Base-by-base conservation (phyloP, 1,140 invertebrate genomes). In the Drusus annulatus region DNA sequence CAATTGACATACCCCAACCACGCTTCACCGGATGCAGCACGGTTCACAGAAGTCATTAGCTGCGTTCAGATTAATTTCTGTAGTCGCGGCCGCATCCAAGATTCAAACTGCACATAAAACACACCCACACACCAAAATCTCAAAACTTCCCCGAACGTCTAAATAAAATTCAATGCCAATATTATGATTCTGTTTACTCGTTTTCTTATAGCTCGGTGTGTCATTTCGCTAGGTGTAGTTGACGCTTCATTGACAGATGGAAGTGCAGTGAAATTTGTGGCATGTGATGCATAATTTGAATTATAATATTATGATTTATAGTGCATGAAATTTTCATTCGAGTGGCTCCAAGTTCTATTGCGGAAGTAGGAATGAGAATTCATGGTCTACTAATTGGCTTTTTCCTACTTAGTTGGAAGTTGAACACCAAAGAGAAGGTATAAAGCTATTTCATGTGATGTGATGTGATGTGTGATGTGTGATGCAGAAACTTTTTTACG, bases 61-160 rank as follows among this genome's bases (percentile, higher is more conserved):
- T 28, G 51, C 23, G 65, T 50, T 69, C 65, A 69, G 65, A 69
- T 69, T 69, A 69, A 69, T 69, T 50, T 69, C 65, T 69, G 65
- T 36, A 51, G 36, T 0, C 36, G 36, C 36, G 10, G 13, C 3
- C 13, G 36, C 4, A 69, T 50, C 6, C 16, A 50, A 51, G 1
- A n/a, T 21, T 56, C 65, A 10, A 45, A 45, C 3, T 3, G 36
- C 6, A 7, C 16, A 8, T 50, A 50, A 69, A 69, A 10, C 17
- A 69, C n/a, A 31, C 36, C 36, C 65, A 51, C 65, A 0, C n/a
- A 50, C 2, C 28, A 17, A 69, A 69, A 50, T n/a, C 5, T n/a
- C 36, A 45, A 45, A 45, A 45, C 10, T 7, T 45, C 7, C 36
- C 0, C 8, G 1, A 45, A 45, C 8, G 13, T 13, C 36, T 2